phyloP scores from a whole-genome alignment of 2,113 vertebrate species.

The Sinocyclocheilus rhinocerous region DNA sequence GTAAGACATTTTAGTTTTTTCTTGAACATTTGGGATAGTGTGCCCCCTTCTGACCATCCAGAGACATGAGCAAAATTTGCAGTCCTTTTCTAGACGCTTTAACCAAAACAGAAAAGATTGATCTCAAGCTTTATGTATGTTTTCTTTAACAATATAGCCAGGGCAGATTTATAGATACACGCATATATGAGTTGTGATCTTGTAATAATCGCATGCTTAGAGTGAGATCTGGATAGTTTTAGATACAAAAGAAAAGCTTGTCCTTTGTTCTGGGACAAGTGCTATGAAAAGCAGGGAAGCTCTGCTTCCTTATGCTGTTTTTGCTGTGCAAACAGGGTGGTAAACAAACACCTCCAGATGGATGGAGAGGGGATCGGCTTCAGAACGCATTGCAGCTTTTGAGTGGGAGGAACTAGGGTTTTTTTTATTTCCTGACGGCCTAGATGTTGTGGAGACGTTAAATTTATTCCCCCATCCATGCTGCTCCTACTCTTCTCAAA shows the following conservation, averaged over 20 bases:
- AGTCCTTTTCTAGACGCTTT: not conserved
- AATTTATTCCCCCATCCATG: slow-evolving; percentile 39
- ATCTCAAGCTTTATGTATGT: not conserved
- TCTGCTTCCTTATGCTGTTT: slow-evolving; percentile 33
- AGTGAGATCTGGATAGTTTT: not conserved
- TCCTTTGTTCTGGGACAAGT: slow-evolving; percentile 19
- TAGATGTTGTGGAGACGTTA: slow-evolving; percentile 41
- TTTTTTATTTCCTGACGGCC: slow-evolving; percentile 43
- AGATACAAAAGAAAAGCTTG: not conserved
- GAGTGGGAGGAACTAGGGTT: slow-evolving; percentile 45
- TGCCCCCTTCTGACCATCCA: slow-evolving; percentile 47
- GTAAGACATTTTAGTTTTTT: not conserved
- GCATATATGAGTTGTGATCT: not conserved
- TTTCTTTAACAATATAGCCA: not conserved
- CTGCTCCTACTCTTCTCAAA: slow-evolving; percentile 24
- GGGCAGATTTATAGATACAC: not conserved
- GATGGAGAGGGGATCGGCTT: slow-evolving; percentile 37
- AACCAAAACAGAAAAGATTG: not conserved
- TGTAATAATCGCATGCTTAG: not conserved
- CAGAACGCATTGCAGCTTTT: slow-evolving; percentile 40
- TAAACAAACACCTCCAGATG: slow-evolving; percentile 55
- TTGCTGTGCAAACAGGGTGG: slow-evolving; percentile 42
- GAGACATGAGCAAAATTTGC: not conserved
- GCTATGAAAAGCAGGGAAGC: not conserved
- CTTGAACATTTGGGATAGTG: not conserved